Percentiles rank a stretch among this genome's conserved stretches.
These are phyloP conservation scores for Podargus strigoides DNA, from an alignment of 2,797 vertebrate species.

Conservation along the genomic window DNA sequence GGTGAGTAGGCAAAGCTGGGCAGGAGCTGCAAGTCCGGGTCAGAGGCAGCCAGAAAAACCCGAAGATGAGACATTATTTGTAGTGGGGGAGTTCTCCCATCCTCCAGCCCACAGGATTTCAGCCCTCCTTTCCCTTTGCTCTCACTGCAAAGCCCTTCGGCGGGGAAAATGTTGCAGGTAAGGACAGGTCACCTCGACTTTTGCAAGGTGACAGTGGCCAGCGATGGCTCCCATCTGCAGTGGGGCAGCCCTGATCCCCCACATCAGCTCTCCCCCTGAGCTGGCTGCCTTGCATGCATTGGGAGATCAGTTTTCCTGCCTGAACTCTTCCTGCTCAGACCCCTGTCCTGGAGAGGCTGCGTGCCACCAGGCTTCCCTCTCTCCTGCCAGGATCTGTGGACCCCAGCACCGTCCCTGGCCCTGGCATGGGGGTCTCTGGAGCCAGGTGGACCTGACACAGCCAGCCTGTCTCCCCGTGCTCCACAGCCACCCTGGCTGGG, in stretches of 20 bases:
- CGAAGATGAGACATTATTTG: neutral
- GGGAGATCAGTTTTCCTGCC: neutral
- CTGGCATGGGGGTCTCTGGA: accelerated
- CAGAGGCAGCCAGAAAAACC: neutral
- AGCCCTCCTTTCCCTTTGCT: neutral
- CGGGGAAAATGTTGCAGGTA: accelerated
- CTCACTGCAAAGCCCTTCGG: neutral
- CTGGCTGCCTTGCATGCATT: accelerated
- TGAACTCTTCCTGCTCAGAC: neutral
- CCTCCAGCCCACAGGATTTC: neutral
- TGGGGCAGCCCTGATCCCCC: accelerated
- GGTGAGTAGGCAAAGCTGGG: slow-evolving; percentile 11
- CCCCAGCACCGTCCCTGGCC: neutral
- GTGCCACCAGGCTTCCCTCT: neutral
- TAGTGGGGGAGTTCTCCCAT: neutral
- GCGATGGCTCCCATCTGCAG: neutral
- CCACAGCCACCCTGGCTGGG: neutral
- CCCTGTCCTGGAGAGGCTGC: neutral
- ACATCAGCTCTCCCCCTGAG: accelerated
- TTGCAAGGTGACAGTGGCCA: neutral
- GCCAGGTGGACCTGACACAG: accelerated
- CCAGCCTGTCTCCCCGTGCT: neutral
- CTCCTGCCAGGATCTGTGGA: neutral
- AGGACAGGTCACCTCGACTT: neutral
- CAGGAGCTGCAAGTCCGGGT: neutral